Evolutionary conservation across 1,140 invertebrate genomes (phyloP), one percentile per base, ranked within the genome.

Genomic region (Wiebesia pumilae): DNA sequence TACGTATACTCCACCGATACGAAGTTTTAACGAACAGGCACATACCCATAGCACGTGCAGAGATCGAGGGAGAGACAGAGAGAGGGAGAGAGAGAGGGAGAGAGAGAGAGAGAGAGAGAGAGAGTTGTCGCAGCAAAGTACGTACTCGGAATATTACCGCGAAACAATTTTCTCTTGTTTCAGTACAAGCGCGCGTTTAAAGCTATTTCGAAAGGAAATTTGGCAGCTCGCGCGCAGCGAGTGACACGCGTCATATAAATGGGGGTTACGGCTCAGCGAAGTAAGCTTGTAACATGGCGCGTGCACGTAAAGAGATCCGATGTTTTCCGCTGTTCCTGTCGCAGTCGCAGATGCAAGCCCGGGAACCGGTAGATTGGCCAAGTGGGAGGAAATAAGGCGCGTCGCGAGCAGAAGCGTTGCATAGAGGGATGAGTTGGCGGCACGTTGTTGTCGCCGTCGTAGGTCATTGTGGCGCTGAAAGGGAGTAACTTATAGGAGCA

Each of bases 401-500:
- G 58, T 62, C 58, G 58, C 58, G 58, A 54, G 51, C 51, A 54
- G 51, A 54, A 54, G 51, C 6, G 43, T 6, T 14, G 43, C 43
- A 47, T 14, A 47, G 6, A 14, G 43, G 43, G 43, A 47, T 47
- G 43, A 47, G 43, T 47, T 14, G 6, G 43, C 6, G 43, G 6
- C 43, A 7, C 43, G 54, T 38, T 7, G 51, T 43, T 30, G 43
- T 27, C 51, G 62, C 58, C n/a, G 30, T 91, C 91, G 90, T 91
- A 93, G 92, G 91, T 93, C 91, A 93, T 92, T 92, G 91, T 90
- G 91, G 90, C 89, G 92, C 90, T 92, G 92, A 93, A 93, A 93
- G 92, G 92, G 92, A 93, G 93, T 93, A 93, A 94, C 90, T 94
- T 94, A 94, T 94, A 93, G 92, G 90, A 91, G 92, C 93, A 93